phyloP scores from a whole-genome alignment of 2,797 vertebrate genomes.

The Babyrousa celebensis region DNA sequence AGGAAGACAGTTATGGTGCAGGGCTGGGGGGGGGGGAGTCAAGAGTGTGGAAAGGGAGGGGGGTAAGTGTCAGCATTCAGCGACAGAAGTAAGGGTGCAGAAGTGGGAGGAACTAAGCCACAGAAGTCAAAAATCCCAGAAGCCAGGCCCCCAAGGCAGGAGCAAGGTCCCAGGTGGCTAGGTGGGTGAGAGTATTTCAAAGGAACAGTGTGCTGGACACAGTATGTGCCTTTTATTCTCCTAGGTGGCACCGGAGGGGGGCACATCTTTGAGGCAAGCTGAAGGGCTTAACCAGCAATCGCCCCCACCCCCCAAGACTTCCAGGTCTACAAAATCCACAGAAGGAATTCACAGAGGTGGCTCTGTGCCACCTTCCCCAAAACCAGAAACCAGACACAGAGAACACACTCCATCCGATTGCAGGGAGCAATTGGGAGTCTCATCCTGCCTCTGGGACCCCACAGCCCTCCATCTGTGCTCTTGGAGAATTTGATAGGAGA shows the following conservation, averaged over 20 bases:
- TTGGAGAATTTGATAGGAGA: constrained; percentile 61
- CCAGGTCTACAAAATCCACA: not conserved
- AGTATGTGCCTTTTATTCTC: not conserved
- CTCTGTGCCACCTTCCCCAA: not conserved
- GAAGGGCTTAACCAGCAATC: not conserved
- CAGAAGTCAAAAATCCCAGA: not conserved
- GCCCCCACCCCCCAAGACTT: not conserved
- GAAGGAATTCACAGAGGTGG: constrained; percentile 47
- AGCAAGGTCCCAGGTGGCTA: not conserved
- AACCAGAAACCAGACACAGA: constrained; percentile 50
- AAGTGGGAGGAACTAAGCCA: not conserved
- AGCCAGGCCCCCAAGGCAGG: not conserved
- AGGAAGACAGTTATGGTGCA: not conserved
- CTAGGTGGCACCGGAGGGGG: not conserved
- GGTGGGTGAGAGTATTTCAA: not conserved
- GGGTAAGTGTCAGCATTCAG: not conserved
- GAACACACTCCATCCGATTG: not conserved
- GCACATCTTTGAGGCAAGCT: not conserved
- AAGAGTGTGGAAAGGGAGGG: constrained; percentile 13
- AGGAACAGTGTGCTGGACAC: not conserved
- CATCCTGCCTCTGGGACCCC: constrained; percentile 1
- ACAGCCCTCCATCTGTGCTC: constrained; percentile 33
- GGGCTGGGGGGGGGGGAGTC: not conserved
- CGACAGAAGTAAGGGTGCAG: not conserved
- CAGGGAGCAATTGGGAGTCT: not conserved